These are phyloP conservation scores for Zonitis immaculata DNA, from an alignment of 2,888 invertebrate genomes.

Conservation along the genomic window DNA sequence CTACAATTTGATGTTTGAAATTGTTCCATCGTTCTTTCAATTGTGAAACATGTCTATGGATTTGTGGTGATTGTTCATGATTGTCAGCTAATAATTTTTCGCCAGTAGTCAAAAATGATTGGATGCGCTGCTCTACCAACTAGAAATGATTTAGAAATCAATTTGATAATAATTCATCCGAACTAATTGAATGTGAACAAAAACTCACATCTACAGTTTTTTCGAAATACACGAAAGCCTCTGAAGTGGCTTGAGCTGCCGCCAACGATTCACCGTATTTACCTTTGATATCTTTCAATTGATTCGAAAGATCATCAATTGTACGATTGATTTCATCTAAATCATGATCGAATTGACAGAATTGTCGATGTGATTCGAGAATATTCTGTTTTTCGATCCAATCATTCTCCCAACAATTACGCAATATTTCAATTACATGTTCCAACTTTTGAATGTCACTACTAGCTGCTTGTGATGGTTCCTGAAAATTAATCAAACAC, in stretches of 20 bases:
- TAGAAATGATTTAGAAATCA: too few species aligned
- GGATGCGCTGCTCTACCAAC: constrained; percentile 66
- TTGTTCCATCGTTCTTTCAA: constrained; percentile 63
- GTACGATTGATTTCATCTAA: constrained; percentile 66
- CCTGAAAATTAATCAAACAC: too few species aligned
- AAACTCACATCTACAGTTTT: constrained; percentile 68
- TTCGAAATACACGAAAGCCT: constrained; percentile 71
- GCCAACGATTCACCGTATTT: constrained; percentile 69
- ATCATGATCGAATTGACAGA: constrained; percentile 65
- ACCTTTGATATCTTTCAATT: constrained; percentile 59
- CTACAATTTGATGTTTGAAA: constrained; percentile 62
- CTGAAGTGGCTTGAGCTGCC: constrained; percentile 64
- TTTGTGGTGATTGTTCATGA: constrained; percentile 54
- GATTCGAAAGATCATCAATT: constrained; percentile 61
- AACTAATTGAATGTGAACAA: too few species aligned
- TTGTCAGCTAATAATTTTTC: constrained; percentile 53
- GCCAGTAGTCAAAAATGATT: constrained; percentile 63
- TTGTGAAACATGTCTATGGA: constrained; percentile 60
- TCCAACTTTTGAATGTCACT: constrained; percentile 67
- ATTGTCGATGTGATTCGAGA: constrained; percentile 59
- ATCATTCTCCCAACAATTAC: constrained; percentile 60
- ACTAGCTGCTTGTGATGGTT: constrained; percentile 61
- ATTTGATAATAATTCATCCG: too few species aligned
- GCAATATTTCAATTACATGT: constrained; percentile 57
- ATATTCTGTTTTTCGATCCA: constrained; percentile 57